These are phyloP conservation scores for Mesoligia furuncula DNA, from an alignment of 2,888 invertebrate genomes.

Conservation along the genomic window DNA sequence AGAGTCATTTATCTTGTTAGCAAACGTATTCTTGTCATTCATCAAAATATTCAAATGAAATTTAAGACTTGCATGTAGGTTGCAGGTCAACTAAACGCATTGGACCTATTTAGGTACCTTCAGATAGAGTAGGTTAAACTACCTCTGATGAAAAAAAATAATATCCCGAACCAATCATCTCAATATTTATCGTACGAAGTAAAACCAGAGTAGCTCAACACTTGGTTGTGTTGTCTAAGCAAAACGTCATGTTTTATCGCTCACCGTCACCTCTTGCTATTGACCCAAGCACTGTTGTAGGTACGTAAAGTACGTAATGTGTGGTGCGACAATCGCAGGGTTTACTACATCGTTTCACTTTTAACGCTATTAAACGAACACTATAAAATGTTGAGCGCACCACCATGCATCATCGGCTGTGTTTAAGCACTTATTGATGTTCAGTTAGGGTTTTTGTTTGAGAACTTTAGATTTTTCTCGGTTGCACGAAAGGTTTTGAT, in stretches of 20 bases:
- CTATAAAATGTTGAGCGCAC: constrained; percentile 78
- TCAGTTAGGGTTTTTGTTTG: constrained; percentile 57
- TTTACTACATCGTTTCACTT: constrained; percentile 84
- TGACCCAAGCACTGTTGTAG: constrained; percentile 68
- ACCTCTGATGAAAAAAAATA: neutral
- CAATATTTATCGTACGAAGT: neutral
- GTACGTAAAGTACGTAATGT: constrained; percentile 69
- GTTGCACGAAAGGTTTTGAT: neutral
- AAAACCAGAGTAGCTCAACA: constrained; percentile 29
- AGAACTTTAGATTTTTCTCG: constrained; percentile 24
- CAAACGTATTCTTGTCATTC: neutral
- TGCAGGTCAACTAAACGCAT: neutral
- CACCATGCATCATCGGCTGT: constrained; percentile 74
- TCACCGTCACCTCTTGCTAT: constrained; percentile 64
- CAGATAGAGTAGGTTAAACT: too few species aligned
- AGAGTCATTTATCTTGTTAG: neutral
- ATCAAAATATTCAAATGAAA: neutral
- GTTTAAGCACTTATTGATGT: constrained; percentile 66
- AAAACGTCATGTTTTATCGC: constrained; percentile 61
- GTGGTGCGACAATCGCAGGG: constrained; percentile 78
- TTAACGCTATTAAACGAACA: constrained; percentile 79
- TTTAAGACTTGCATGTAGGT: neutral
- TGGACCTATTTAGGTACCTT: neutral
- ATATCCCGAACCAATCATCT: neutral
- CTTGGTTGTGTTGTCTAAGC: constrained; percentile 38